Conservation (phyloP, 2,113 vertebrate genomes). For the Chloebia gouldiae region DNA sequence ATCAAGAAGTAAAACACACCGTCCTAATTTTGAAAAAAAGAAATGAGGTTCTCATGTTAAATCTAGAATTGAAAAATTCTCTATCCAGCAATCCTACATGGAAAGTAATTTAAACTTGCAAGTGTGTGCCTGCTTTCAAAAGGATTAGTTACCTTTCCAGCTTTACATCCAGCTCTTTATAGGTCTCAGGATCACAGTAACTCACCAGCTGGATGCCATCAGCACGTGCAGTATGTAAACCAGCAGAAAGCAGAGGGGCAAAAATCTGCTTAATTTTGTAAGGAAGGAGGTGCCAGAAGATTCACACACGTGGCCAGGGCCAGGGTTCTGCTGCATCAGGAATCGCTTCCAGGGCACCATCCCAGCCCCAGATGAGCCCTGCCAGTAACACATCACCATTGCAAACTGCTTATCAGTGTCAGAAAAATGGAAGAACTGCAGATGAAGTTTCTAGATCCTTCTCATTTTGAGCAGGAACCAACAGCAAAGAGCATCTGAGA, state of each 20-base stretch:
- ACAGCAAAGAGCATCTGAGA: background rate
- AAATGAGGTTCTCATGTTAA: background rate
- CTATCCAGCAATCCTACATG: background rate
- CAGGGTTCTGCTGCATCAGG: background rate
- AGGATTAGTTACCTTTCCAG: background rate
- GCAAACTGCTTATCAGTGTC: background rate
- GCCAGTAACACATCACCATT: background rate
- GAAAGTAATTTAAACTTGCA: background rate
- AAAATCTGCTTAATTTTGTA: background rate
- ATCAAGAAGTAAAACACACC: background rate
- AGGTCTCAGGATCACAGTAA: background rate
- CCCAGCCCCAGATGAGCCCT: background rate
- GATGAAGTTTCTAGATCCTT: rapidly evolving
- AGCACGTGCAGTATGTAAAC: background rate
- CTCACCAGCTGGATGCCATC: constrained; percentile 11
- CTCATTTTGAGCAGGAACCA: background rate
- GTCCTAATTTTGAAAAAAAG: background rate
- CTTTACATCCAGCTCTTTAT: background rate
- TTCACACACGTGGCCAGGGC: background rate
- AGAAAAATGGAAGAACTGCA: background rate
- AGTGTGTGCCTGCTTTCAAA: background rate
- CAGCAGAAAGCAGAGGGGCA: background rate
- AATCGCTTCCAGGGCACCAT: background rate
- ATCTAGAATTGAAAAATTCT: background rate
- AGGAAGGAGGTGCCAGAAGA: background rate